Evolutionary conservation across 2,113 vertebrate species (phyloP), one percentile per base, ranked within the genome.

Genomic region (Dicerorhinus sumatrensis): DNA sequence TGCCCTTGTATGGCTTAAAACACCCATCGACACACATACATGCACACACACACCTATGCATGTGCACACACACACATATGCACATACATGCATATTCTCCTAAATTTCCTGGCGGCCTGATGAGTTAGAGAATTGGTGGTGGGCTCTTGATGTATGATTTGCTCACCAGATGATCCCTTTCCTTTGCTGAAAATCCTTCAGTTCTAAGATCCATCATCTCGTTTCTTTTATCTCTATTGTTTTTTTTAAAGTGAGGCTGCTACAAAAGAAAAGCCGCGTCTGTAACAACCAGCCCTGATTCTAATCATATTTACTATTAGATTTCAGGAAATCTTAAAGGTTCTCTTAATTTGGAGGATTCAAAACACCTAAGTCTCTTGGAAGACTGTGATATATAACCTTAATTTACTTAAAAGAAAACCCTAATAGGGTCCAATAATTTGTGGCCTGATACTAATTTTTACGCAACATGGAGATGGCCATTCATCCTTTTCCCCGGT

Each of bases 381-480:
- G 93, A 97, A 97, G 90, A 96, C 46, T 48, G 33, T 97, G 96
- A 98, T 97, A 77, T 97, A 96, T 88, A 96, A 95, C 95, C 94
- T 97, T 95, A 96, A 98, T 98, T 98, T 97, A 86, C 98, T 98
- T 98, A 98, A 98, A 98, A 98, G 96, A 97, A 98, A 97, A 88
- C 42, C 3, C 60, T 94, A 92, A 96, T 81, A 89, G 18, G 88
- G 46, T 96, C 48, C 80, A 85, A 90, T 97, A 94, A 98, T 97
- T 96, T 95, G 96, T 96, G 96, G 89, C 14, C 0, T 97, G 98
- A 98, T 70, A 76, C 82, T 96, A 89, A 6, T 98, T 98, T 98
- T 98, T 98, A 97, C 97, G 89, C 98, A 98, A 97, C 91, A 82
- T 97, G 92, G 98, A 98, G 94, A 96, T 94, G 96, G 94, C 94